Percentiles rank a stretch among this genome's conserved stretches.
Conservation (phyloP, 2,797 vertebrate species). For the Hippocampus kuda region DNA sequence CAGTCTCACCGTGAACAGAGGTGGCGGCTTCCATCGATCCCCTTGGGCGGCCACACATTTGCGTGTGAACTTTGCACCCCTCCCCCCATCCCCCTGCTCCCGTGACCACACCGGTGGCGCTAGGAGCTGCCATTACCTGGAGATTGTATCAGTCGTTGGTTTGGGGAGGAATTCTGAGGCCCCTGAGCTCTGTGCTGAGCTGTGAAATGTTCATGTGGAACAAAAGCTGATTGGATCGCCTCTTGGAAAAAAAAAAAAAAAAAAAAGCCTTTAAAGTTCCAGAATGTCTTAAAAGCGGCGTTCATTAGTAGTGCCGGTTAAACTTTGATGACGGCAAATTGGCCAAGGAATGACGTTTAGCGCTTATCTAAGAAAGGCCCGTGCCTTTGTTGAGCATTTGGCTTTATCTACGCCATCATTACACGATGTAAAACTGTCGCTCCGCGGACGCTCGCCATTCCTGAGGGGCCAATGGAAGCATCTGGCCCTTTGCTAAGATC, state of each 20-base stretch:
- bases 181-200: slow-evolving; percentile 56
- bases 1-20: slow-evolving; percentile 35
- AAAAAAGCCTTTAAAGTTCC: slow-evolving; percentile 34
- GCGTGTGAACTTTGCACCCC: slow-evolving; percentile 67
- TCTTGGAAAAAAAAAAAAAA: slow-evolving; percentile 36
- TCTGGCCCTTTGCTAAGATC: slow-evolving; percentile 63
- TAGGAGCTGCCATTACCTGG: slow-evolving; percentile 58
- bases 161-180: slow-evolving; percentile 51
- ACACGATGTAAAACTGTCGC: slow-evolving; percentile 63
- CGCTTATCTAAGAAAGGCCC: slow-evolving; percentile 60
- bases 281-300: slow-evolving; percentile 37
- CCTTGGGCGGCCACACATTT: slow-evolving; percentile 54
- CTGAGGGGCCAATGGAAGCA: slow-evolving; percentile 63
- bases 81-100: slow-evolving; percentile 59
- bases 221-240: slow-evolving; percentile 52
- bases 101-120: slow-evolving; percentile 50
- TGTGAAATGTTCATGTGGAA: slow-evolving; percentile 64
- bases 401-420: slow-evolving; percentile 63
- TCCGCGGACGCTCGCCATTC: slow-evolving; percentile 51
- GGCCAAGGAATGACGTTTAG: slow-evolving; percentile 47
- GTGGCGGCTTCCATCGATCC: slow-evolving; percentile 11
- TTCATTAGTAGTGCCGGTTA: slow-evolving; percentile 52
- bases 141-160: slow-evolving; percentile 66
- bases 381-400: slow-evolving; percentile 60
- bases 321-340: slow-evolving; percentile 54